Conservation (phyloP, 2,797 vertebrate species). For the Linurgus olivaceus region DNA sequence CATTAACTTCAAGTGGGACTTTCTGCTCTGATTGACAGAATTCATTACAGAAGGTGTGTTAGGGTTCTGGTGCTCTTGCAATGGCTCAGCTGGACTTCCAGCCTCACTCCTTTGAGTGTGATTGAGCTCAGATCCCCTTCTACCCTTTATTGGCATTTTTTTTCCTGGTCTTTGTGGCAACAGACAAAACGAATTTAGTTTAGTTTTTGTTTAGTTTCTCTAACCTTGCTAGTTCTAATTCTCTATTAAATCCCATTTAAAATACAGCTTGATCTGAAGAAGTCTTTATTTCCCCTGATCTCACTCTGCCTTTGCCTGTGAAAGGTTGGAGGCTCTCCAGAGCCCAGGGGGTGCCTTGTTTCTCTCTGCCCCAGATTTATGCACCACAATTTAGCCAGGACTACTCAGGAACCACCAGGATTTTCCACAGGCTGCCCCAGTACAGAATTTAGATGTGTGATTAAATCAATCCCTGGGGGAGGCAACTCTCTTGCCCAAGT, state of each 20-base stretch:
- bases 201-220: neutral
- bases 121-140: neutral
- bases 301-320: neutral
- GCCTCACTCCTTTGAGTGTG: neutral
- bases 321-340: neutral
- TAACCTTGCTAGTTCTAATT: neutral
- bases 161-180: neutral
- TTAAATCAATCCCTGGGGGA: neutral
- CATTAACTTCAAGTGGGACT: conserved; percentile 31
- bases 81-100: conserved; percentile 31
- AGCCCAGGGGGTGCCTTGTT: neutral
- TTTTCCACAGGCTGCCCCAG: neutral
- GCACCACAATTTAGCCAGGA: neutral
- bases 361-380: neutral
- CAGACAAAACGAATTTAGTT: neutral
- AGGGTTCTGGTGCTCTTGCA: neutral
- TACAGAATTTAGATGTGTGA: accelerated
- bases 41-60: conserved; percentile 45
- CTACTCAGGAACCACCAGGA: neutral
- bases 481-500: neutral
- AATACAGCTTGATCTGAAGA: neutral
- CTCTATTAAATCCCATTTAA: neutral
- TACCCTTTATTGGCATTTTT: neutral
- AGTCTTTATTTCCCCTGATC: neutral
- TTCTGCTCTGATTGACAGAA: conserved; percentile 59